These are phyloP conservation scores for Cyclophora punctaria DNA, from an alignment of 2,888 invertebrate genomes.

Conservation along the genomic window DNA sequence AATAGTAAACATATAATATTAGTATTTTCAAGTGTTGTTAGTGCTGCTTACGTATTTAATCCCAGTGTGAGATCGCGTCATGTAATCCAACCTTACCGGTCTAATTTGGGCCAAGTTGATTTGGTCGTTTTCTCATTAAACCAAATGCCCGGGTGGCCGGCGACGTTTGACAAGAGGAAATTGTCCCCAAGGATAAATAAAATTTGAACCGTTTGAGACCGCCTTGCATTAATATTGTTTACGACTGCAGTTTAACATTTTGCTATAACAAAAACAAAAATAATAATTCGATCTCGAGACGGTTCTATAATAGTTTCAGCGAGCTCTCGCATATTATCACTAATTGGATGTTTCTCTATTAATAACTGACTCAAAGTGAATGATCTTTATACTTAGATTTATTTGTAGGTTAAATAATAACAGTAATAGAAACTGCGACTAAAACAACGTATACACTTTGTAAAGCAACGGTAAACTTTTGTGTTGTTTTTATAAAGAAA, in stretches of 20 bases:
- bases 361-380: conserved; percentile 7
- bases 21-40: no score
- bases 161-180: conserved; percentile 65
- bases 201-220: conserved; percentile 60
- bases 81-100: conserved; percentile 45
- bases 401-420: no score
- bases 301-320: conserved; percentile 2
- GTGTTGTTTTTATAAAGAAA: no score
- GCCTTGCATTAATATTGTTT: conserved; percentile 58
- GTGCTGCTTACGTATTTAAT: no score
- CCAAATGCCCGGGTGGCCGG: conserved; percentile 65
- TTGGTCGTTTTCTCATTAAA: conserved; percentile 66
- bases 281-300: conserved; percentile 12
- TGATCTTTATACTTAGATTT: neutral
- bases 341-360: conserved; percentile 12
- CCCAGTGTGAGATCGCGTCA: conserved; percentile 15
- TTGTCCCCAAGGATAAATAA: conserved; percentile 64
- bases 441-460: no score
- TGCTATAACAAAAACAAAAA: conserved; percentile 23
- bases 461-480: no score
- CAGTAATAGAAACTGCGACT: no score
- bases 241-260: conserved; percentile 44
- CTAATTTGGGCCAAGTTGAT: conserved; percentile 65
- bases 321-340: neutral
- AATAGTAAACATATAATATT: no score